Base-by-base conservation (phyloP, 1,140 invertebrate species). In the Fopius arisanus region DNA sequence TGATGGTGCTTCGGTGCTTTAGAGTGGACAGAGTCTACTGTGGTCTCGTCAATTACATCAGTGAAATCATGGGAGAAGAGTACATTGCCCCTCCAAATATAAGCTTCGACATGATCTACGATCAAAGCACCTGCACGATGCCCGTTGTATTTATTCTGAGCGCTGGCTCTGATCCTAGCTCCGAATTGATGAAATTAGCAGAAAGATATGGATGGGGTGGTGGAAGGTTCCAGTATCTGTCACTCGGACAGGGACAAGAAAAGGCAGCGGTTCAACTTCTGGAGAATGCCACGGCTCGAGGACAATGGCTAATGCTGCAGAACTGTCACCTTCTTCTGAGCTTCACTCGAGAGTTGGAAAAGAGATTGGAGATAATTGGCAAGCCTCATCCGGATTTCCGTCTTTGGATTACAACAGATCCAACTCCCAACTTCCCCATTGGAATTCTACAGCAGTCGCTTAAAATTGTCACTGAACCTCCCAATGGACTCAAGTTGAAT, bases 321-420 rank as follows among this genome's bases (percentile, higher is more conserved):
- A 97, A 97, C 84, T 97, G 96, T 77, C 96, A 98, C 83, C 88
- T 97, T 67, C 83, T 96, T 6, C 88, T 96, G 0, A 88, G 89
- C n/a, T 97, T 96, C 88, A 90, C 96, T 0, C 90, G 90, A 26
- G 91, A 92, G 51, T 84, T 97, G 54, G 96, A 97, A 83, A 96
- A 96, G 81, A 89, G 92, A 74, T 83, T 97, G 43, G 95, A 96
- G 77, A 90, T 92, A 78, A 90, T 95, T 68, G 90, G 87, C 51
- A 93, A 93, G 78, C 94, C 94, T 0, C 95, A 97, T 89, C 93
- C 94, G 0, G 94, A 97, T 83, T 97, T 97, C 84, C 88, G 96
- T n/a, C 87, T 98, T 0, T 98, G 96, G 96, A 86, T 98, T 28
- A 97, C 96, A 0, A 97, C 96, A 0, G 96, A 97, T 82, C 94